Evolutionary conservation across 2,888 invertebrate genomes (phyloP).

Genomic region (Trichogramma dendrolimi): DNA sequence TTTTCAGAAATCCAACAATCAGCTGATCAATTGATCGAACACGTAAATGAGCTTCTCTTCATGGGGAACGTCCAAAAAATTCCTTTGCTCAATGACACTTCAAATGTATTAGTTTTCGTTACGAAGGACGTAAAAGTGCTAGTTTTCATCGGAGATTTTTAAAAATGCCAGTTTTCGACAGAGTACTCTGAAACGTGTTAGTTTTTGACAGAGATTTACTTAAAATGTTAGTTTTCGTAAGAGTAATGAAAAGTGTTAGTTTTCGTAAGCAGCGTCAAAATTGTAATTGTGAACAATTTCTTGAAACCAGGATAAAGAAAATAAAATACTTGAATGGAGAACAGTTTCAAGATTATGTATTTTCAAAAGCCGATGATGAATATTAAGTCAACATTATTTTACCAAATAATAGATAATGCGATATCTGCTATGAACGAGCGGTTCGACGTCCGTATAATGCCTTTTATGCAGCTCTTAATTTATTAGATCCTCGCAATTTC

Average conservation of each 20-base stretch:
- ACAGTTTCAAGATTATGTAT: neutral
- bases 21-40: constrained; percentile 1
- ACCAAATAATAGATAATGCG: constrained; percentile 3
- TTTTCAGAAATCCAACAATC: neutral
- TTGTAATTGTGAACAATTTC: neutral
- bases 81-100: too few species aligned
- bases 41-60: neutral
- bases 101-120: too few species aligned
- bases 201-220: too few species aligned
- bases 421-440: constrained; percentile 1
- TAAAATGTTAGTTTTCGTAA: too few species aligned
- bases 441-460: neutral
- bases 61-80: neutral
- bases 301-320: neutral
- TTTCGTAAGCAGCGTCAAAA: neutral
- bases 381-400: constrained; percentile 5
- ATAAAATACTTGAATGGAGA: constrained; percentile 7
- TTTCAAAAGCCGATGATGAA: neutral
- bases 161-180: too few species aligned
- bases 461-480: constrained; percentile 1
- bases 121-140: too few species aligned
- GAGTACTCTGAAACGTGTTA: too few species aligned
- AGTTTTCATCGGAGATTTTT: too few species aligned
- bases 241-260: too few species aligned
- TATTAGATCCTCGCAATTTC: constrained; percentile 1